Evolutionary conservation across 2,888 invertebrate species (phyloP), one percentile per base, ranked within the genome.

Genomic region (Sialis fuliginosa): DNA sequence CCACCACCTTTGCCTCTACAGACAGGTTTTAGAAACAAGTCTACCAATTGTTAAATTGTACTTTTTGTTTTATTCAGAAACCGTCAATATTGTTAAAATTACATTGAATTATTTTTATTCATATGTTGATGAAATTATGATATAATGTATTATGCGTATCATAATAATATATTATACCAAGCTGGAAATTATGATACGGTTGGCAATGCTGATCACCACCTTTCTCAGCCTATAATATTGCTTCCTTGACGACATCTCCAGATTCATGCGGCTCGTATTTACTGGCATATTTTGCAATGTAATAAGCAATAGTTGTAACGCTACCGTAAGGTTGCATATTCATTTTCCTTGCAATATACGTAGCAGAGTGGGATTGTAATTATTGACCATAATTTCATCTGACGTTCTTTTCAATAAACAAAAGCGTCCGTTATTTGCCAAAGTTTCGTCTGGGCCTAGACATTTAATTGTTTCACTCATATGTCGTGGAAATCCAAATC

Each of bases 301-400:
- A 41, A 41, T 57, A 61, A 0, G 61, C 54, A 0, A 62, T 55
- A 10, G 60, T 56, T 1, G 55, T 54, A 1, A 58, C 52, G 48
- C 41, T 57, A 7, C 60, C 59, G 50, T 58, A 59, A 4, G 59
- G 59, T 45, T 61, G 59, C 0, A 62, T 49, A 42, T 60, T 58
- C 44, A 62, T 62, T 42, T 62, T 61, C 4, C 61, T 33, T 54
- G 12, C 58, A 58, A 60, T 39, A 61, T 6, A 8, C 35, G 39
- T 10, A 58, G 33, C 9, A 60, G 41, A 22, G 7, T 31, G 12
- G 55, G 6, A 52, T 57, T 60, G 46, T 59, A 60, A 50, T 60
- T 61, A 22, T 61, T 22, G 2, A 22, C 22, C 22, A 22, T 22
- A 22, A 22, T 4, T 22, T 22, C 22, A 22, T 61, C 39, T 32